Conservation (phyloP, 2,888 invertebrate genomes). For the Dynastes maya region DNA sequence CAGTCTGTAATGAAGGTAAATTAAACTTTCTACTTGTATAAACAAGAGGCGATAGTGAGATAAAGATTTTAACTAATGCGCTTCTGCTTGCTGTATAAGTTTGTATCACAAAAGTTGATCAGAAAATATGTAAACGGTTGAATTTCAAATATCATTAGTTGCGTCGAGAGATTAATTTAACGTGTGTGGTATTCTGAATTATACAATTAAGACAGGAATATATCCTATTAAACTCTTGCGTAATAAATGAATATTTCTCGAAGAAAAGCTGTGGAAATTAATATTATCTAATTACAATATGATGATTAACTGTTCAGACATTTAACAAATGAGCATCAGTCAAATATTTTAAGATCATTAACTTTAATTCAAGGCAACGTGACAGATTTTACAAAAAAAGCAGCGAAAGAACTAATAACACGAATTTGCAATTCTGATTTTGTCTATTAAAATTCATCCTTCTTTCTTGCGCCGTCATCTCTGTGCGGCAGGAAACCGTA, state of each 20-base stretch:
- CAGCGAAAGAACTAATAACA: constrained; percentile 38
- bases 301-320: neutral
- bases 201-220: constrained; percentile 11
- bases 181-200: constrained; percentile 28
- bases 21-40: neutral
- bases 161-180: neutral
- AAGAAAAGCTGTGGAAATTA: constrained; percentile 5
- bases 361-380: constrained; percentile 23
- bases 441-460: constrained; percentile 24
- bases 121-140: constrained; percentile 26
- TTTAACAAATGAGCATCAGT: constrained; percentile 14
- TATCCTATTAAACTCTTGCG: neutral
- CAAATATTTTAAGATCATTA: constrained; percentile 1
- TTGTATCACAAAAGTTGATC: constrained; percentile 16
- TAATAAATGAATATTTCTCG: constrained; percentile 11
- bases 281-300: constrained; percentile 31
- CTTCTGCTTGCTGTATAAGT: neutral
- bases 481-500: constrained; percentile 58
- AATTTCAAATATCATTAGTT: constrained; percentile 4
- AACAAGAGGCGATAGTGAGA: constrained; percentile 20
- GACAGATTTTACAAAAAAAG: constrained; percentile 34
- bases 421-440: constrained; percentile 51
- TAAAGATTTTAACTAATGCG: constrained; percentile 24
- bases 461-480: constrained; percentile 36
- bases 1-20: constrained; percentile 8